A percentile compares a stretch with the other conserved stretches of the same genome.
phyloP scores from a whole-genome alignment of 2,113 vertebrate species.

The Oenanthe oenanthe region DNA sequence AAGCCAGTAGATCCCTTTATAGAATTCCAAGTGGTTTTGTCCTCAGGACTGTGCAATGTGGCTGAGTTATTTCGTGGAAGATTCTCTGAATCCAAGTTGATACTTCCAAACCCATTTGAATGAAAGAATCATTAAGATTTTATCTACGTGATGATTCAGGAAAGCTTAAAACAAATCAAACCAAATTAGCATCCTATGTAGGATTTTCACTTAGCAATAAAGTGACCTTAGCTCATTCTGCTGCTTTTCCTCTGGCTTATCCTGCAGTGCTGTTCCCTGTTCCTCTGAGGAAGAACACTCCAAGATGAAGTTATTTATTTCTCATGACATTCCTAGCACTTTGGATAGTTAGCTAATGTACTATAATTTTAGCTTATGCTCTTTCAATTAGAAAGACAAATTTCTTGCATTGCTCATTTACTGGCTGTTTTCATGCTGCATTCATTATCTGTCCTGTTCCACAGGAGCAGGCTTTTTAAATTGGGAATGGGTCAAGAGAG shows the following conservation, averaged over 20 bases:
- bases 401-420: conserved; percentile 48
- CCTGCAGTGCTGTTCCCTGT: neutral
- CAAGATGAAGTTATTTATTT: conserved; percentile 46
- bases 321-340: conserved; percentile 25
- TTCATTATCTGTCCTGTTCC: conserved; percentile 41
- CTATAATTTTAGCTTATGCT: conserved; percentile 47
- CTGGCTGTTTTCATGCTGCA: conserved; percentile 5
- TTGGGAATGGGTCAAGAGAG: conserved; percentile 51
- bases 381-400: conserved; percentile 64
- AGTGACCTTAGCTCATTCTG: neutral
- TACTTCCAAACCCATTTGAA: neutral
- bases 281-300: neutral
- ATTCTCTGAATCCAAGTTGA: neutral
- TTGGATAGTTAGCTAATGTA: conserved; percentile 30
- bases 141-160: neutral
- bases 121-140: neutral
- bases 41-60: neutral
- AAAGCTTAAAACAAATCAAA: neutral
- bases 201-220: neutral
- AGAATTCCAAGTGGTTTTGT: neutral
- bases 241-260: neutral
- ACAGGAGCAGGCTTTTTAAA: conserved; percentile 39
- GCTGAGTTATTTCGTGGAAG: neutral
- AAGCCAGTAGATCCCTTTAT: neutral
- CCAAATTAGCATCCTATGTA: neutral